A percentile compares a stretch with the other conserved stretches of the same genome.
Evolutionary conservation across 2,113 vertebrate species (phyloP).

Genomic region (Heteronetta atricapilla): DNA sequence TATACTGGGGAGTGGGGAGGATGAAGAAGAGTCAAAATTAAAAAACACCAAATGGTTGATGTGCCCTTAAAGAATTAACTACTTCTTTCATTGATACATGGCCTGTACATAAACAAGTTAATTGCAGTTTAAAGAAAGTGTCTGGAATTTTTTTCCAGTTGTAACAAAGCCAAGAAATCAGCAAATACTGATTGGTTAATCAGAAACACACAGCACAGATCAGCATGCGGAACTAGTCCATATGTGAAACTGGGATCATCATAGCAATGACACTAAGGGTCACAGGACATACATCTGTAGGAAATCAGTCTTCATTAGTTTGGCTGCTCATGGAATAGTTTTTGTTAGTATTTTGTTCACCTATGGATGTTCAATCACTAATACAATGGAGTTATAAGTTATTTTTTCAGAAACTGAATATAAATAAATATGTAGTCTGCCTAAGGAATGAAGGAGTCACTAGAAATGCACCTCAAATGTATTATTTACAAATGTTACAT

Average conservation of each 20-base stretch:
- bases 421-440: not conserved
- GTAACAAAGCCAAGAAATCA: conserved; percentile 60
- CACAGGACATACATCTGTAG: conserved; percentile 48
- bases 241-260: conserved; percentile 45
- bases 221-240: conserved; percentile 44
- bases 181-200: conserved; percentile 47
- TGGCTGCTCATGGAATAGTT: not conserved
- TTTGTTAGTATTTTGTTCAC: not conserved
- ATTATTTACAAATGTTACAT: conserved; percentile 62
- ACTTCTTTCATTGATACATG: conserved; percentile 19
- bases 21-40: conserved; percentile 29
- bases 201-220: conserved; percentile 17
- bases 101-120: conserved; percentile 44
- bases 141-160: conserved; percentile 44
- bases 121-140: conserved; percentile 50
- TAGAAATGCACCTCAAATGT: conserved; percentile 30
- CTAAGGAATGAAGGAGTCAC: conserved; percentile 20
- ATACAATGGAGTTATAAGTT: not conserved
- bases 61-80: conserved; percentile 47
- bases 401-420: conserved; percentile 7
- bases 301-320: conserved; percentile 41
- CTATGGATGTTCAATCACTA: not conserved
- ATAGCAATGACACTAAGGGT: conserved; percentile 43
- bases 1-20: not conserved
- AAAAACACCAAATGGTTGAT: not conserved